A percentile compares a stretch with the other conserved stretches of the same genome.
Conservation (phyloP, 2,797 vertebrate species). For the Tangara arthus region DNA sequence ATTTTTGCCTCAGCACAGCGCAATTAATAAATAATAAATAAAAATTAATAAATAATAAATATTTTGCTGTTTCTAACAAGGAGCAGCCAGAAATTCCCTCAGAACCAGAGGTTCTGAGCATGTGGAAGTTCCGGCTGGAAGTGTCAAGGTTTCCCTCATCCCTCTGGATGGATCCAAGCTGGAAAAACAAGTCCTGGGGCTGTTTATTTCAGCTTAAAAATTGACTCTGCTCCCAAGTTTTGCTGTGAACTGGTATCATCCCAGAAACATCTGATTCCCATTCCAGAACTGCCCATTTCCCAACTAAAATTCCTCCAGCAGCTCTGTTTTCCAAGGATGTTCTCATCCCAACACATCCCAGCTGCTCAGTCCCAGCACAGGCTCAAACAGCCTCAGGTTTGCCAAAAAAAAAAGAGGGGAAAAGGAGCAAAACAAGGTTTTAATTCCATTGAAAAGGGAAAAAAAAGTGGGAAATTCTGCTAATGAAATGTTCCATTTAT, state of each 20-base stretch:
- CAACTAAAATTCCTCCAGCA: neutral
- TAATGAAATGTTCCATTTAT: neutral
- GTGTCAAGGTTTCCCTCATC: neutral
- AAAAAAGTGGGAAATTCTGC: neutral
- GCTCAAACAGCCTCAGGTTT: neutral
- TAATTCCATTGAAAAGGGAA: neutral
- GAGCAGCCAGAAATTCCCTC: neutral
- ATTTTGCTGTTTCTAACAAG: neutral
- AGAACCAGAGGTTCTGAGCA: neutral
- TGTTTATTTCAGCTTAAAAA: neutral
- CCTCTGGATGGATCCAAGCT: neutral
- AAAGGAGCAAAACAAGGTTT: neutral
- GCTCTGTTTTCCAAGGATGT: neutral
- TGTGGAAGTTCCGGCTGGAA: neutral
- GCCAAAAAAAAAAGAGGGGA: neutral
- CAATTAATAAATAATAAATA: neutral
- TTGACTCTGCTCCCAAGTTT: neutral
- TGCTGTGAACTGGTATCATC: neutral
- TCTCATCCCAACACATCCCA: neutral
- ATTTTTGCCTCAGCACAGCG: neutral
- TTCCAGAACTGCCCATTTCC: neutral
- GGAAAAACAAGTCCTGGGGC: neutral
- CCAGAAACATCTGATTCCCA: neutral
- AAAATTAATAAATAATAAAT: neutral
- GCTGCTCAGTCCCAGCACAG: neutral